Evolutionary conservation across 2,888 invertebrate species (phyloP).

Genomic region (Tholera decimalis): DNA sequence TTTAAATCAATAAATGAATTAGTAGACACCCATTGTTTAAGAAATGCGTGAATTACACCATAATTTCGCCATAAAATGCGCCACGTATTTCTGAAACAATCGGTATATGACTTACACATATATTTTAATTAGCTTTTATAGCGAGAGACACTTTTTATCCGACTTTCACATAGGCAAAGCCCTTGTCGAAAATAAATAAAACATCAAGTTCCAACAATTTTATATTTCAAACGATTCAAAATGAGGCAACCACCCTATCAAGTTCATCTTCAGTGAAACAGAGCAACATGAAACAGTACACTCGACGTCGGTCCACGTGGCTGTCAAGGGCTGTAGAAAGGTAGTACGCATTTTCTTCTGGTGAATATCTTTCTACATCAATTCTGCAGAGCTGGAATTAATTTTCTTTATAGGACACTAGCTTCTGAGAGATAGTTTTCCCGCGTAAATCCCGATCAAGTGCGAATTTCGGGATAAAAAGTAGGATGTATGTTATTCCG

Average conservation of each 20-base stretch:
- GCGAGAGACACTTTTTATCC: not conserved
- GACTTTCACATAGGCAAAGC: not conserved
- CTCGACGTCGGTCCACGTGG: conserved; percentile 80
- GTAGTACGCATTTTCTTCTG: conserved; percentile 81
- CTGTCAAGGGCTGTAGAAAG: conserved; percentile 70
- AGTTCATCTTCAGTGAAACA: conserved; percentile 87
- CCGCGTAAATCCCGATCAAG: no score
- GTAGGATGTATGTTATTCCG: no score
- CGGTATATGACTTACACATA: no score
- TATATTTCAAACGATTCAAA: conserved; percentile 62
- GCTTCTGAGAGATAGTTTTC: no score
- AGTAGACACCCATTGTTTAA: no score
- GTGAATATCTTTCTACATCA: conserved; percentile 79
- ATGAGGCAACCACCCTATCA: conserved; percentile 82
- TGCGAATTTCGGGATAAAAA: no score
- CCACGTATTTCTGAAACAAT: no score
- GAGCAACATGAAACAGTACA: conserved; percentile 84
- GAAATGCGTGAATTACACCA: no score
- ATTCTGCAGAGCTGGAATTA: conserved; percentile 79
- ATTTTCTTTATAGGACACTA: no score
- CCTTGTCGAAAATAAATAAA: not conserved
- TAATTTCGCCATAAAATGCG: no score
- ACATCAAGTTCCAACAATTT: not conserved
- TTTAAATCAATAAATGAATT: no score
- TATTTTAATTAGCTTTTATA: no score